Base-by-base conservation (phyloP, 2,113 vertebrate genomes). In the Macrotis lagotis region DNA sequence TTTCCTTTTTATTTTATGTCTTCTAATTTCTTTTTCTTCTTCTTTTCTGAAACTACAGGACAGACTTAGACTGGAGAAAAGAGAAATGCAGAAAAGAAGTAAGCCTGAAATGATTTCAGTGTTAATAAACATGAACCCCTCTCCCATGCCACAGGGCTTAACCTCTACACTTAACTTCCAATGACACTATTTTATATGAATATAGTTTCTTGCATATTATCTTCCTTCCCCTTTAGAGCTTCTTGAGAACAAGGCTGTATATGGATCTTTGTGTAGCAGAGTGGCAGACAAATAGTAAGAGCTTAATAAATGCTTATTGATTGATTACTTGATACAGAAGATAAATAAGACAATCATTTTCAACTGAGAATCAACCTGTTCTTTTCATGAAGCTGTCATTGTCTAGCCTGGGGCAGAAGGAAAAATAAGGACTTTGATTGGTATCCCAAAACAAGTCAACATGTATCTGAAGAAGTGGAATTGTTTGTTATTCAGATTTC, bases 341-440 rank as follows among this genome's bases (percentile, higher is more conserved):
- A 25, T 22, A 37, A 91, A 93, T 83, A 22, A 92, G 88, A 92
- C n/a, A 51, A 89, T 88, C 0, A 6, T 91, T 93, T 91, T 52
- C 24, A 53, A 0, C 48, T 8, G 55, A 92, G 44, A 26, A 48
- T 3, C 50, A 22, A 6, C 16, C 59, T 44, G 48, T 52, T 10
- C 89, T 66, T 88, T 94, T 93, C 88, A 89, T 37, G 37, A 90
- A 95, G 37, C 31, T 51, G 8, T 5, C 52, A 91, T 83, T 83
- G n/a, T 19, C 19, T 44, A 8, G 7, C 44, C n/a, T 83, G 66
- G 66, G 37, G 66, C 92, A 31, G 11, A 37, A 90, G 25, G 44
- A 44, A 89, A 89, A 95, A n/a, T 50, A 25, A 31, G 37, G 31
- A 31, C 25, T 11, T n/a, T 50, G 50, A 25, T n/a, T 28, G 24